phyloP scores from a whole-genome alignment of 2,113 vertebrate genomes.

The Himantopus leucocephalus region DNA sequence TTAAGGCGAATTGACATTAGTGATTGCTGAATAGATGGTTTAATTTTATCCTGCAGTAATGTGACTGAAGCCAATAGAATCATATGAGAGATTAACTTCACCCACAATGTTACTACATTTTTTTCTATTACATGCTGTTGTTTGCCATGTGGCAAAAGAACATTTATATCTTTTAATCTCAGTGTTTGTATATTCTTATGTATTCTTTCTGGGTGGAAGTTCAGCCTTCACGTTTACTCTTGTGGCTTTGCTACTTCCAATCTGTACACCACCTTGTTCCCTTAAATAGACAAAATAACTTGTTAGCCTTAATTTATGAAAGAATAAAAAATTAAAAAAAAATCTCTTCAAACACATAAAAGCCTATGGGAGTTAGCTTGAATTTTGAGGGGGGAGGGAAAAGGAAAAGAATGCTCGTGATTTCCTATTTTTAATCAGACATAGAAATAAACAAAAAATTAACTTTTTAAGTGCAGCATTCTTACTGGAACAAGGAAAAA shows the following conservation, averaged over 20 bases:
- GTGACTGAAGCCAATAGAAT: not conserved
- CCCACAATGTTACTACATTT: not conserved
- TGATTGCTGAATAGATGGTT: rapidly evolving
- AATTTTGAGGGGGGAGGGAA: not conserved
- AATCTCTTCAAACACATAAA: not conserved
- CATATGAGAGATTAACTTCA: not conserved
- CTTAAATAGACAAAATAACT: not conserved
- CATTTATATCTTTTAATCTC: not conserved
- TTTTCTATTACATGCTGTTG: not conserved
- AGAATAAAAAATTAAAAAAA: not conserved
- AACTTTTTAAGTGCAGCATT: not conserved
- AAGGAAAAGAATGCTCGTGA: not conserved
- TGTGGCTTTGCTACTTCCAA: not conserved
- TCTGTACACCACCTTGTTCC: not conserved
- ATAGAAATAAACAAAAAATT: not conserved
- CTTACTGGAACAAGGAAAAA: not conserved
- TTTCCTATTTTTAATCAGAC: not conserved
- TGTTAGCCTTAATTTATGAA: not conserved
- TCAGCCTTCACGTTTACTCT: not conserved
- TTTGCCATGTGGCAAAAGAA: not conserved
- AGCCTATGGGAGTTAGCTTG: not conserved
- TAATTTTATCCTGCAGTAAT: not conserved
- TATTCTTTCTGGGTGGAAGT: not conserved
- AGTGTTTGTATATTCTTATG: not conserved
- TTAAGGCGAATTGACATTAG: not conserved